Base-by-base conservation (phyloP, 2,797 vertebrate species). In the Dallia pectoralis region DNA sequence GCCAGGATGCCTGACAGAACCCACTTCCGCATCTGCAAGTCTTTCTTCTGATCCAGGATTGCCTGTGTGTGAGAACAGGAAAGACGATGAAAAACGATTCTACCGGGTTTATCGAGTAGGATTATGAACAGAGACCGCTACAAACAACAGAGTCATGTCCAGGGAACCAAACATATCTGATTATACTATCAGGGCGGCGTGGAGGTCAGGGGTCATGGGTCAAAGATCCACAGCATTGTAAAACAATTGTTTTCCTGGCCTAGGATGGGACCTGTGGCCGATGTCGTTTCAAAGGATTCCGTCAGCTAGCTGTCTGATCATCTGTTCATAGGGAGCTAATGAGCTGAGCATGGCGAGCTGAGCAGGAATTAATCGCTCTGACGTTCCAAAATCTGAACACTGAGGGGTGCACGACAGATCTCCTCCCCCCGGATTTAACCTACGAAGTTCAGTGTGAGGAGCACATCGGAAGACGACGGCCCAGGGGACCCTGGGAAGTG, bases 1-100 rank as follows among this genome's bases (percentile, higher is more conserved):
- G 95, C 95, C 83, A 98, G 88, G 86, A 98, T 97, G 79, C 96
- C 97, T 14, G 96, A 97, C n/a, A 98, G 86, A 76, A 98, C 97
- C 96, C 96, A 97, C 86, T 97, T 97, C 73, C 97, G 94, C 97
- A 98, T 98, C 91, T 97, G 96, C 87, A 97, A 80, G 40, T 95
- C 95, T 75, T 98, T 98, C 79, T 97, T 96, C 91, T 95, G 85
- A 84, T 97, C 96, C 85, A 94, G 84, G 74, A 97, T 96, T 78
- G 92, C 93, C 96, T 98, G 84, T 3, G 53, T 27, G 65, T 19
- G 30, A 19, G 19, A 22, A 4, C 27, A 40, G 7, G 8, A 22
- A 29, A 32, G 64, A 49, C n/a, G 0, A 7, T 0, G 18, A 64
- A n/a, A 48, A 47, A 77, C 59, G 51, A 44, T 47, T 59, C 64